phyloP scores from a whole-genome alignment of 2,888 invertebrate genomes.

The Tupiocoris notatus region DNA sequence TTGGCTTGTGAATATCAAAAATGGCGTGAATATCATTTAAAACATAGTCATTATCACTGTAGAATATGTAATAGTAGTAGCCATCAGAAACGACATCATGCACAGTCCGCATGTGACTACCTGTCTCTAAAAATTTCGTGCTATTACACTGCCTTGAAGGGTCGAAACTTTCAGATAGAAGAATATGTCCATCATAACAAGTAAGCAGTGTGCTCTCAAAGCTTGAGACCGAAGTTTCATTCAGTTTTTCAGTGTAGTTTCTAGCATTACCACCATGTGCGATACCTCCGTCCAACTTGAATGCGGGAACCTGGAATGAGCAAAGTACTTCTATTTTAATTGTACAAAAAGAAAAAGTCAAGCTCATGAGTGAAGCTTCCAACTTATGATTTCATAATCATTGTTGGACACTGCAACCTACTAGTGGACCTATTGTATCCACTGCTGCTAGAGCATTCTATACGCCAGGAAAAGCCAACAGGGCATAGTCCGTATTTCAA shows the following conservation, averaged over 20 bases:
- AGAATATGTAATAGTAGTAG: constrained; percentile 87
- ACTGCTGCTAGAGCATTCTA: too few relatives aligned
- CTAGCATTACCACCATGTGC: constrained; percentile 70
- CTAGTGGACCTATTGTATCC: too few relatives aligned
- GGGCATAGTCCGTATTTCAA: too few relatives aligned
- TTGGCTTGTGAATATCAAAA: constrained; percentile 81
- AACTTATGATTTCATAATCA: too few relatives aligned
- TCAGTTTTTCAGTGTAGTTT: constrained; percentile 49
- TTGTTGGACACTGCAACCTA: too few relatives aligned
- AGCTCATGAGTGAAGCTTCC: too few relatives aligned
- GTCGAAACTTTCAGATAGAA: constrained; percentile 70
- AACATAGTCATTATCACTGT: constrained; percentile 78
- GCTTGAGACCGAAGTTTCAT: constrained; percentile 73
- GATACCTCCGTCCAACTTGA: constrained; percentile 68
- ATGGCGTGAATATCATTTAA: constrained; percentile 78
- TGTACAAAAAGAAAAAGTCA: too few relatives aligned
- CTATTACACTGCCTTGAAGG: constrained; percentile 68
- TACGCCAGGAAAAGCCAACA: too few relatives aligned
- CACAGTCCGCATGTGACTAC: constrained; percentile 66
- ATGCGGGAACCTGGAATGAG: constrained; percentile 51
- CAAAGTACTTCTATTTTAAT: too few relatives aligned
- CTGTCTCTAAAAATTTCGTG: constrained; percentile 66
- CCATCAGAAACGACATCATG: constrained; percentile 74
- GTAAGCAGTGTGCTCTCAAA: constrained; percentile 74
- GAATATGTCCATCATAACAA: constrained; percentile 73